phyloP scores from a whole-genome alignment of 1,140 invertebrate genomes.

The Chironomus tepperi region DNA sequence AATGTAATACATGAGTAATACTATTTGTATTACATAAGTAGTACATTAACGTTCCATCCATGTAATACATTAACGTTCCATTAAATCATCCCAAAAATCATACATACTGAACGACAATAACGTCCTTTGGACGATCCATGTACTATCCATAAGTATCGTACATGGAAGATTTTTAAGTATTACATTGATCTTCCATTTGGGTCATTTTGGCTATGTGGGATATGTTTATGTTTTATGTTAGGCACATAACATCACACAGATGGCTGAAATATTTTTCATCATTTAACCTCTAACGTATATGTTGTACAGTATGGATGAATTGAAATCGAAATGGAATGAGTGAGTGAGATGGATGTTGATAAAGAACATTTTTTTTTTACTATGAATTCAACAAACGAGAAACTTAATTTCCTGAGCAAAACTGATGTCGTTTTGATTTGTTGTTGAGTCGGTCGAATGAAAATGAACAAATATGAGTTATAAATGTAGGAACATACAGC shows the following conservation, averaged over 20 bases:
- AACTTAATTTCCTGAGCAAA: conserved; percentile 23
- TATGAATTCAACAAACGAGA: not conserved
- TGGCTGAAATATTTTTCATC: not conserved
- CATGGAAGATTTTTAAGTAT: too few relatives aligned
- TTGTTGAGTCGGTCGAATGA: not conserved
- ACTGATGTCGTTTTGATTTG: conserved; percentile 5
- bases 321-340: not conserved
- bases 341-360: not conserved
- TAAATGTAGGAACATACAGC: not conserved
- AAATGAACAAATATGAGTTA: conserved; percentile 4
- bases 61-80: too few relatives aligned
- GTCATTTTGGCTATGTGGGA: too few relatives aligned
- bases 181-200: too few relatives aligned
- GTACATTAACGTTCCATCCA: too few relatives aligned
- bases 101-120: too few relatives aligned
- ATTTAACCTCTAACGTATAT: not conserved
- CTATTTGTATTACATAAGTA: too few relatives aligned
- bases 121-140: too few relatives aligned
- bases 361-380: too few relatives aligned
- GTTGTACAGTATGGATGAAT: not conserved
- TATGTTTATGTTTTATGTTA: not conserved
- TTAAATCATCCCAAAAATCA: too few relatives aligned
- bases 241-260: not conserved
- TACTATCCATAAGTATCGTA: too few relatives aligned
- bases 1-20: too few relatives aligned